These are phyloP conservation scores for Lophochroa leadbeateri DNA, from an alignment of 2,113 vertebrate genomes.

Conservation along the genomic window DNA sequence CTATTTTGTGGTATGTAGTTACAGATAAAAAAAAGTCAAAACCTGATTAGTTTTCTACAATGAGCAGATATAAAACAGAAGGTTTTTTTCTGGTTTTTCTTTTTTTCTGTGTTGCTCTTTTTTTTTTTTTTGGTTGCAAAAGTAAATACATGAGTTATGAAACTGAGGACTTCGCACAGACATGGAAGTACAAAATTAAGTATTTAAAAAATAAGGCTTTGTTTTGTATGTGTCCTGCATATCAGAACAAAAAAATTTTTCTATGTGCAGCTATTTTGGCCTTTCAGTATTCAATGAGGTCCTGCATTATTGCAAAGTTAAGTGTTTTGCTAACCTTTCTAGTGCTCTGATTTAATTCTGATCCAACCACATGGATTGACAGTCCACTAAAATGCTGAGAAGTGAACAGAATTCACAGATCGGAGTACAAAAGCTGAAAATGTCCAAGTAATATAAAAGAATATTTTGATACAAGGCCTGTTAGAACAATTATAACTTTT, in stretches of 20 bases:
- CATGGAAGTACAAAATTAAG: background rate
- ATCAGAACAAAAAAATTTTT: background rate
- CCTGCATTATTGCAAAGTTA: background rate
- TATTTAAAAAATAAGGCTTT: background rate
- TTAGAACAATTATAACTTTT: background rate
- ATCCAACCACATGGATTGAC: background rate
- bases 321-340: background rate
- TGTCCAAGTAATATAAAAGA: background rate
- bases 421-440: background rate
- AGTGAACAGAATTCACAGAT: background rate
- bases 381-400: background rate
- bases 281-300: background rate
- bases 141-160: background rate
- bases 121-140: background rate
- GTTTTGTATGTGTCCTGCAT: background rate
- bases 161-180: background rate
- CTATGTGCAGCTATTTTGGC: background rate
- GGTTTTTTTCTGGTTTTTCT: background rate
- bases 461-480: background rate
- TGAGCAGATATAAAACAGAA: background rate
- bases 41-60: background rate
- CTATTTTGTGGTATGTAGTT: background rate
- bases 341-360: background rate
- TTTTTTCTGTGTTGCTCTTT: background rate
- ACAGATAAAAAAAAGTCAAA: background rate